phyloP scores from a whole-genome alignment of 2,113 vertebrate species.

The Procavia capensis region DNA sequence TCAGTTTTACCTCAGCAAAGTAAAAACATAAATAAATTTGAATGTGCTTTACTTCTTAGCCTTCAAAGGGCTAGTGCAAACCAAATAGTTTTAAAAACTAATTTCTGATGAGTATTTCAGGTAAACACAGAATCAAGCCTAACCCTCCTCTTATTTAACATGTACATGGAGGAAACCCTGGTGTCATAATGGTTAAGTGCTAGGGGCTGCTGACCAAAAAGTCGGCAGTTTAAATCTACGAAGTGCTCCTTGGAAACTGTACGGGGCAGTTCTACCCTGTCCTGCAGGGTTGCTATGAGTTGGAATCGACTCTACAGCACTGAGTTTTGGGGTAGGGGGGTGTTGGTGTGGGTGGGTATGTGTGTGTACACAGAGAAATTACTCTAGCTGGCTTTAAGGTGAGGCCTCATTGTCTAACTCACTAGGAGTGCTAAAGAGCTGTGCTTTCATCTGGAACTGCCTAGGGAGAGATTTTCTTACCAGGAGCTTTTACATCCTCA shows the following conservation, averaged over 20 bases:
- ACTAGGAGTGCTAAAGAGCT: slow-evolving; percentile 77
- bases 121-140: slow-evolving; percentile 14
- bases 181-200: no score
- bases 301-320: no score
- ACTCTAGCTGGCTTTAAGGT: slow-evolving; percentile 31
- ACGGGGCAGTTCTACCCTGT: no score
- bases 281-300: no score
- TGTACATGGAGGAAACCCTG: no score
- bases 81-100: slow-evolving; percentile 36
- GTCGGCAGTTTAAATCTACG: no score
- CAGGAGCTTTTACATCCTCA: slow-evolving; percentile 82
- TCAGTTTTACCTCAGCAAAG: neutral
- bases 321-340: no score
- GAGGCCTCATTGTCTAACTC: slow-evolving; percentile 59
- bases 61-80: slow-evolving; percentile 23
- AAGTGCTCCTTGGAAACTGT: no score
- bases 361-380: neutral
- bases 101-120: neutral
- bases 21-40: neutral
- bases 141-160: slow-evolving; percentile 20
- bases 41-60: neutral
- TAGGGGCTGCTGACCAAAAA: no score
- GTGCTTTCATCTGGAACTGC: slow-evolving; percentile 77
- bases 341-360: no score
- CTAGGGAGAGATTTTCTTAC: slow-evolving; percentile 81